These are phyloP conservation scores for Daubentonia madagascariensis DNA, from an alignment of 2,113 vertebrate genomes.

Conservation along the genomic window DNA sequence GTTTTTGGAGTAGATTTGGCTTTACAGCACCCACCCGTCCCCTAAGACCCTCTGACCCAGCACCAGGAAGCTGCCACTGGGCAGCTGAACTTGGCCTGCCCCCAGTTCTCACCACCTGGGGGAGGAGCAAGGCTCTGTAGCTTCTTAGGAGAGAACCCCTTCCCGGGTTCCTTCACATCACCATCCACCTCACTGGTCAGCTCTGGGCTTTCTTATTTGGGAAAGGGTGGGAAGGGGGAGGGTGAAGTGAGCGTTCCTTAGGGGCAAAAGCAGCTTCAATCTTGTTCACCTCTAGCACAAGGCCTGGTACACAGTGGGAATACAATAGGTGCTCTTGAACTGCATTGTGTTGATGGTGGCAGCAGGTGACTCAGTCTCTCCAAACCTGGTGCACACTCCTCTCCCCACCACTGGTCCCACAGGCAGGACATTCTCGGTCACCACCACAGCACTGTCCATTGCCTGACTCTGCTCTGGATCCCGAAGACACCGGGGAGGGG, in stretches of 20 bases:
- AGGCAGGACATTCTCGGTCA: neutral
- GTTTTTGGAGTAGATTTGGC: neutral
- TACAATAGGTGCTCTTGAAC: neutral
- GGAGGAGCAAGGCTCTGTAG: neutral
- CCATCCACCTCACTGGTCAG: neutral
- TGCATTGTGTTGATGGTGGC: neutral
- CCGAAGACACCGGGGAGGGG: neutral
- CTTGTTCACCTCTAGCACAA: neutral
- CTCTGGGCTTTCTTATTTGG: neutral
- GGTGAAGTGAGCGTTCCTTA: neutral
- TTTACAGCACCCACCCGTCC: neutral
- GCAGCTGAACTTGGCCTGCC: neutral
- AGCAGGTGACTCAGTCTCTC: slow-evolving; percentile 23
- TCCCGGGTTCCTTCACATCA: neutral
- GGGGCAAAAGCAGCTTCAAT: neutral
- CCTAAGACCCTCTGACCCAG: neutral
- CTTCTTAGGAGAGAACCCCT: neutral
- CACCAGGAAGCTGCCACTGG: neutral
- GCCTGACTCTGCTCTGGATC: neutral
- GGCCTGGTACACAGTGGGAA: neutral
- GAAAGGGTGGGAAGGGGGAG: neutral
- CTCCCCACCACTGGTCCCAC: neutral
- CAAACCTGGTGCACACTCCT: neutral
- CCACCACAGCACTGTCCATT: neutral
- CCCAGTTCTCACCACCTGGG: neutral